phyloP scores from a whole-genome alignment of 2,888 invertebrate genomes.

The Cheilosia vernalis region DNA sequence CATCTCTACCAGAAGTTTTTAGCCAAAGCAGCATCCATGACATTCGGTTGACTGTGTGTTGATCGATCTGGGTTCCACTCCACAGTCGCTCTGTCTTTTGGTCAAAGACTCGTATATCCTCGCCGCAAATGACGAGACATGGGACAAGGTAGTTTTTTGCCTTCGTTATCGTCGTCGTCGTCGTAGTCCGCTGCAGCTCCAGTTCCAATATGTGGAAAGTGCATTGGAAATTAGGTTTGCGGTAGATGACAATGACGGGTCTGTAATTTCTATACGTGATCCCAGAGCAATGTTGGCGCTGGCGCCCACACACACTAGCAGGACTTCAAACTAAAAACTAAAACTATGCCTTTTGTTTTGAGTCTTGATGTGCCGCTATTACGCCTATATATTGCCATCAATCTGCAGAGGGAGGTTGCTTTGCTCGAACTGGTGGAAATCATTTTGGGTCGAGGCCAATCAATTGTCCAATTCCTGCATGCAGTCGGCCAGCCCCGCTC shows the following conservation, averaged over 20 bases:
- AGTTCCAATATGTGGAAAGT: constrained; percentile 42
- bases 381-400: constrained; percentile 30
- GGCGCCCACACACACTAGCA: neutral
- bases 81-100: constrained; percentile 22
- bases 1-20: constrained; percentile 35
- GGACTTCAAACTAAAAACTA: constrained; percentile 38
- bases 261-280: constrained; percentile 62
- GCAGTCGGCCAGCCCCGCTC: neutral
- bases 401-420: constrained; percentile 9
- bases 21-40: constrained; percentile 59
- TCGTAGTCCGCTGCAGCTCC: neutral
- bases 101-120: constrained; percentile 4
- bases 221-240: constrained; percentile 69
- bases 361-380: constrained; percentile 4
- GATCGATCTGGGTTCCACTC: constrained; percentile 39
- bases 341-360: constrained; percentile 35
- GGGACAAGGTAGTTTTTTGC: constrained; percentile 28
- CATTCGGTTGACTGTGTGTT: constrained; percentile 50
- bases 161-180: neutral
- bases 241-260: constrained; percentile 69
- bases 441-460: constrained; percentile 62
- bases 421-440: constrained; percentile 23
- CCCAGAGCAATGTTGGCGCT: constrained; percentile 1
- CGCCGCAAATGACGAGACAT: constrained; percentile 54
- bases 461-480: constrained; percentile 66